A percentile compares a stretch with the other conserved stretches of the same genome.
Conservation (phyloP, 1,140 invertebrate genomes). For the Cephus cinctus region DNA sequence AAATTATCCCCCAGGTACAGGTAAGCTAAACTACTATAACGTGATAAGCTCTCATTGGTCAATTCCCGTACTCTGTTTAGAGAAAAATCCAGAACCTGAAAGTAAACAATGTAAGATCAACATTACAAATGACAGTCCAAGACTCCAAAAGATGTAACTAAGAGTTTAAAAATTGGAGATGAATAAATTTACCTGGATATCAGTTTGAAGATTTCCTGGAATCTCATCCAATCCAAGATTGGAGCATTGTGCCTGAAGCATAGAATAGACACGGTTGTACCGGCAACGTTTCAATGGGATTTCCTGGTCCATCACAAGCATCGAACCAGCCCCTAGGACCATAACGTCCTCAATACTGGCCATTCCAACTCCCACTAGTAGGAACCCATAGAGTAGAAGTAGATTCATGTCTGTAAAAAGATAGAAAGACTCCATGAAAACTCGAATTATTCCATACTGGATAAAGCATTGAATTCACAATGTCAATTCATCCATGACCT, state of each 20-base stretch:
- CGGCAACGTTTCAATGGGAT: constrained; percentile 25
- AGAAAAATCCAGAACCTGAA: constrained; percentile 44
- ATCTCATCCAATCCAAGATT: constrained; percentile 27
- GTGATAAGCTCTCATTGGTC: constrained; percentile 36
- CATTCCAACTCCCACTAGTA: constrained; percentile 26
- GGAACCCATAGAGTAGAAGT: constrained; percentile 23
- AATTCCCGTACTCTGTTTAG: constrained; percentile 44
- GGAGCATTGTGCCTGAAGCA: constrained; percentile 37
- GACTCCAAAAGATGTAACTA: background rate
- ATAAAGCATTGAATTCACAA: no score
- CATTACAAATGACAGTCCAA: background rate
- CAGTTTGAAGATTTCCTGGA: constrained; percentile 26
- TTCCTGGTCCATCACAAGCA: constrained; percentile 27
- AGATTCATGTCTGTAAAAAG: constrained; percentile 38
- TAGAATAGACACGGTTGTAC: constrained; percentile 21
- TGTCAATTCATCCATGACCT: no score
- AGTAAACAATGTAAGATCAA: constrained; percentile 9
- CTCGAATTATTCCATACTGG: no score
- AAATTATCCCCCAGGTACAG: constrained; percentile 51
- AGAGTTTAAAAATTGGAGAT: background rate
- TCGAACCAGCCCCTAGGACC: constrained; percentile 18
- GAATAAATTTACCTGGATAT: constrained; percentile 36
- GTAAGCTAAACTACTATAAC: constrained; percentile 39
- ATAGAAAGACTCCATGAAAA: constrained; percentile 13
- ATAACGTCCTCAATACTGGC: constrained; percentile 13